Conservation (phyloP, 2,797 vertebrate genomes). For the Peromyscus nudipes region DNA sequence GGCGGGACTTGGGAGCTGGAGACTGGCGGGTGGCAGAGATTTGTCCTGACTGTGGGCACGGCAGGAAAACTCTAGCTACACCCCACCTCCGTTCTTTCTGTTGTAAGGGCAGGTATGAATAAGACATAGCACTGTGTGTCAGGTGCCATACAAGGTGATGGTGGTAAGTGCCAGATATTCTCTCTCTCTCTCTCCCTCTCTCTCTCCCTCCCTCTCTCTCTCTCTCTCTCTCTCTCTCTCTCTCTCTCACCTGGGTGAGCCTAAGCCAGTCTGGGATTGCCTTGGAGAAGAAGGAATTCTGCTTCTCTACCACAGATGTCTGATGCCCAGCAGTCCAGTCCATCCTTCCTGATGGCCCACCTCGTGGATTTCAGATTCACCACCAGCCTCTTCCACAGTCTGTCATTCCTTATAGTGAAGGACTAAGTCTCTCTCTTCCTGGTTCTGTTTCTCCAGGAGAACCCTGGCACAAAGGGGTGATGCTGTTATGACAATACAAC, state of each 20-base stretch:
- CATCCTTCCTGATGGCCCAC: background rate
- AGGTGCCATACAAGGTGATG: background rate
- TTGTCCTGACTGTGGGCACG: no score
- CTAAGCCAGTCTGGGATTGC: background rate
- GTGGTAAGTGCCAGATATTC: background rate
- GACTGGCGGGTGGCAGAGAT: no score
- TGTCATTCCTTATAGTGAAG: slow-evolving; percentile 36
- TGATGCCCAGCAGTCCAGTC: background rate
- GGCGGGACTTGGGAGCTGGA: no score
- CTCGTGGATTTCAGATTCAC: background rate
- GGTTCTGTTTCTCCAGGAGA: slow-evolving; percentile 47
- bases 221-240: no score
- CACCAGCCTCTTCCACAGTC: background rate
- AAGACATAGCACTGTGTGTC: background rate
- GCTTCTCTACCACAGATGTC: background rate
- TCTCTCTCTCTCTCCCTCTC: no score
- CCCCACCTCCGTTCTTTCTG: background rate
- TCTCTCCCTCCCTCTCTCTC: no score
- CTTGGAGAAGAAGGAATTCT: background rate
- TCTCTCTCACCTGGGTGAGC: background rate
- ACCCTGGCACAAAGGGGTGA: slow-evolving; percentile 16
- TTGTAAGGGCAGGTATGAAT: background rate
- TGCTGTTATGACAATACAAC: background rate
- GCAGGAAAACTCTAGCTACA: no score
- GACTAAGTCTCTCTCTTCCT: background rate